These are phyloP conservation scores for Reinhardtius hippoglossoides DNA, from an alignment of 2,113 vertebrate species.

Conservation along the genomic window DNA sequence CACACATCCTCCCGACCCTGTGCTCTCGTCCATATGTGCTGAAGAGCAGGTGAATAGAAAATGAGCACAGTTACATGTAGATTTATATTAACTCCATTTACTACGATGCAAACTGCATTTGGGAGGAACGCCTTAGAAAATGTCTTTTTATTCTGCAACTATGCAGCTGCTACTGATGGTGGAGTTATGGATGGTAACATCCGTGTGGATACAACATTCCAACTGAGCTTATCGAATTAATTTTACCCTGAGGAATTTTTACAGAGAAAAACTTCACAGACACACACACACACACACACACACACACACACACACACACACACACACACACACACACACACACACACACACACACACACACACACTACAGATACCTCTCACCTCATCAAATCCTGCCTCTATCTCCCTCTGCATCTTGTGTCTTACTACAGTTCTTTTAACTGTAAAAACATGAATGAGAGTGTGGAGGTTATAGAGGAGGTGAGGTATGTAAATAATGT, in stretches of 20 bases:
- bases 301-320: constrained; percentile 5
- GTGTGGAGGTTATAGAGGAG: no score
- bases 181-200: constrained; percentile 44
- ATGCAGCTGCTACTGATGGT: constrained; percentile 7
- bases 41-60: neutral
- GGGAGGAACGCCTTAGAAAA: neutral
- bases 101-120: neutral
- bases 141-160: constrained; percentile 1
- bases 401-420: neutral
- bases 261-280: constrained; percentile 16
- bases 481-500: no score
- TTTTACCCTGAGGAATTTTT: constrained; percentile 50
- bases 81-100: neutral
- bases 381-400: neutral
- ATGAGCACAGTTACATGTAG: neutral
- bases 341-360: constrained; percentile 15
- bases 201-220: constrained; percentile 44
- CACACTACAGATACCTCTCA: constrained; percentile 10
- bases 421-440: no score
- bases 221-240: constrained; percentile 59
- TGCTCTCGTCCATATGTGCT: constrained; percentile 36
- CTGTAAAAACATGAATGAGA: no score
- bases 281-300: neutral
- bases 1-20: constrained; percentile 12
- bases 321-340: constrained; percentile 10